Evolutionary conservation across 2,888 invertebrate species (phyloP).

Genomic region (Nephrotoma flavescens): DNA sequence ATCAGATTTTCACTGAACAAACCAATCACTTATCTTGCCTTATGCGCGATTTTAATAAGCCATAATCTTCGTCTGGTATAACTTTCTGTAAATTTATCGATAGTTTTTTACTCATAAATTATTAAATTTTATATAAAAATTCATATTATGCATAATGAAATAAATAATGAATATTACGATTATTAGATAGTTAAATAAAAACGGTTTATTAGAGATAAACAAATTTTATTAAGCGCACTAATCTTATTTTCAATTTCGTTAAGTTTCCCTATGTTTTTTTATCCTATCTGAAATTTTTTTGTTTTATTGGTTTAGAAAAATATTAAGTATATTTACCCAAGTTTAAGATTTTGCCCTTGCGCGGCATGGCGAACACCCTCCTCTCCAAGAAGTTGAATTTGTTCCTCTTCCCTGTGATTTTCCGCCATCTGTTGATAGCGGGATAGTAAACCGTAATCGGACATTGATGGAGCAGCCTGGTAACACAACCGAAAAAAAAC

Average conservation of each 20-base stretch:
- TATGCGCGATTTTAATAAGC: slow-evolving; percentile 3
- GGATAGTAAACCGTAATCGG: slow-evolving; percentile 35
- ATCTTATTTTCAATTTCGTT: neutral
- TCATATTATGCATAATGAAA: neutral
- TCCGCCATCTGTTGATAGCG: slow-evolving; percentile 80
- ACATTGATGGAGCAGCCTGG: slow-evolving; percentile 48
- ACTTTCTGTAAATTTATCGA: neutral
- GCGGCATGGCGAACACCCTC: slow-evolving; percentile 72
- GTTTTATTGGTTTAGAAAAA: slow-evolving; percentile 5
- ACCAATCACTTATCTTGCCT: slow-evolving; percentile 5
- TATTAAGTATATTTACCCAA: slow-evolving; percentile 64
- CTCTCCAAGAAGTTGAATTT: slow-evolving; percentile 90
- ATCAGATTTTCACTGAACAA: neutral
- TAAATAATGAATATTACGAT: neutral
- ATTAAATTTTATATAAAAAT: neutral
- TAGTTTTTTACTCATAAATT: neutral
- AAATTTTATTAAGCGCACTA: neutral
- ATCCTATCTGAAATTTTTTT: neutral
- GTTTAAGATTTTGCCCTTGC: slow-evolving; percentile 83
- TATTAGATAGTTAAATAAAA: neutral
- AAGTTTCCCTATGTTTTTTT: neutral
- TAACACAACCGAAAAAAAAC: slow-evolving; percentile 38
- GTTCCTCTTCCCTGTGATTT: slow-evolving; percentile 89
- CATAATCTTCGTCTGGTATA: slow-evolving; percentile 1
- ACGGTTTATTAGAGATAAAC: neutral